phyloP scores from a whole-genome alignment of 2,797 vertebrate genomes.

The Valencia hispanica region DNA sequence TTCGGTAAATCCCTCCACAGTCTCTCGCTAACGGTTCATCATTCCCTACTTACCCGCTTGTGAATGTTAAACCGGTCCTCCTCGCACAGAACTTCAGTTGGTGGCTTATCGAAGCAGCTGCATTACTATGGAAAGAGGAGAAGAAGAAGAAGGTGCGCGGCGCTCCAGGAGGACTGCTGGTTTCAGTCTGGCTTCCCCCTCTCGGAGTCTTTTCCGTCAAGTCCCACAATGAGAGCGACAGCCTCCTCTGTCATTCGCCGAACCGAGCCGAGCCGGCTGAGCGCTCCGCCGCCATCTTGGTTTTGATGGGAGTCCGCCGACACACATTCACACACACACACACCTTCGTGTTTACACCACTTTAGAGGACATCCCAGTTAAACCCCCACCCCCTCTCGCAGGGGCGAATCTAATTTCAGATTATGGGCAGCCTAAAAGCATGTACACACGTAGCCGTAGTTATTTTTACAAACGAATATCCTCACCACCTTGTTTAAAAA shows the following conservation, averaged over 20 bases:
- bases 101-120: slow-evolving; percentile 38
- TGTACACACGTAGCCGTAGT: too few relatives aligned
- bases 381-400: not conserved
- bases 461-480: too few relatives aligned
- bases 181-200: not conserved
- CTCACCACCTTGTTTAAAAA: too few relatives aligned
- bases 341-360: slow-evolving; percentile 1
- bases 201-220: slow-evolving; percentile 20
- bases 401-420: not conserved
- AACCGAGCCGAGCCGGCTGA: slow-evolving; percentile 59
- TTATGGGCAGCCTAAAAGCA: too few relatives aligned
- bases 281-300: slow-evolving; percentile 75
- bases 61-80: slow-evolving; percentile 50
- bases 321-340: not conserved
- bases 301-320: slow-evolving; percentile 65
- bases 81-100: slow-evolving; percentile 49
- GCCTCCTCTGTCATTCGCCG: slow-evolving; percentile 48
- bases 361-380: slow-evolving; percentile 21
- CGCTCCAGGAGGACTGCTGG: too few relatives aligned
- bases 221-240: slow-evolving; percentile 20
- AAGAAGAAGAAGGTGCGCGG: too few relatives aligned
- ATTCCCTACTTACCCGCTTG: slow-evolving; percentile 59
- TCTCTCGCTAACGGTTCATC: slow-evolving; percentile 47
- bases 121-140: slow-evolving; percentile 26
- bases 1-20: slow-evolving; percentile 32